Conservation (phyloP, 2,888 invertebrate genomes). For the Ormyrus rosae region DNA sequence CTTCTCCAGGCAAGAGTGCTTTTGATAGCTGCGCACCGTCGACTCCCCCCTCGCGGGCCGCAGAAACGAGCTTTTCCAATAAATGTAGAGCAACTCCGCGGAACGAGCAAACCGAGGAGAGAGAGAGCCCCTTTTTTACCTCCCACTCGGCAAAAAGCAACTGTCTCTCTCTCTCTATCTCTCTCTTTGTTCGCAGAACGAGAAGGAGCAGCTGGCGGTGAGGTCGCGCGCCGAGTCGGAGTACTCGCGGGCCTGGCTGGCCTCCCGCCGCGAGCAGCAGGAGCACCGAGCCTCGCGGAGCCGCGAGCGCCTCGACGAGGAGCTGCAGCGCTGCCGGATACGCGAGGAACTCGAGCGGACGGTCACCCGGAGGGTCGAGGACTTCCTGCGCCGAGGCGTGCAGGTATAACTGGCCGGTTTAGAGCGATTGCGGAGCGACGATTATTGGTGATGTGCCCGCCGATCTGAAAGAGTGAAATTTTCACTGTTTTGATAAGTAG, state of each 20-base stretch:
- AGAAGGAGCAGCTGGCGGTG: slow-evolving; percentile 63
- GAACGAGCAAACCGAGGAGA: too few species aligned
- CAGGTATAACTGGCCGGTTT: slow-evolving; percentile 62
- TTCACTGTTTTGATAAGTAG: background rate
- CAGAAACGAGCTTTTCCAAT: too few species aligned
- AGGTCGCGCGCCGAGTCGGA: slow-evolving; percentile 63
- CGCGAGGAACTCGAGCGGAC: slow-evolving; percentile 72
- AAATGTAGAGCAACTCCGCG: too few species aligned
- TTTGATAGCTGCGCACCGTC: too few species aligned
- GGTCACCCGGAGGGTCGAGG: slow-evolving; percentile 70
- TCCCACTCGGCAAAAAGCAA: too few species aligned
- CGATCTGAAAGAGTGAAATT: background rate
- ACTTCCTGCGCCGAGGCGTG: slow-evolving; percentile 67
- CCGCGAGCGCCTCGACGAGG: slow-evolving; percentile 66
- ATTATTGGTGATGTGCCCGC: too few species aligned
- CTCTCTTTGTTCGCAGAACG: slow-evolving; percentile 57
- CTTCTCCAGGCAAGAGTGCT: too few species aligned
- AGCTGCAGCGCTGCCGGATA: slow-evolving; percentile 65
- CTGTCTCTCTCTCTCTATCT: too few species aligned
- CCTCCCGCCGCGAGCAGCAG: slow-evolving; percentile 73
- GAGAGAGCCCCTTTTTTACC: too few species aligned
- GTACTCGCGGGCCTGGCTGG: slow-evolving; percentile 71
- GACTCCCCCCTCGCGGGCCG: too few species aligned
- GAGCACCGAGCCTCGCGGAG: slow-evolving; percentile 64
- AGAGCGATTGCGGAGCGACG: too few species aligned